A percentile compares a stretch with the other conserved stretches of the same genome.
phyloP scores from a whole-genome alignment of 1,140 invertebrate species.

The Gryllus bimaculatus region DNA sequence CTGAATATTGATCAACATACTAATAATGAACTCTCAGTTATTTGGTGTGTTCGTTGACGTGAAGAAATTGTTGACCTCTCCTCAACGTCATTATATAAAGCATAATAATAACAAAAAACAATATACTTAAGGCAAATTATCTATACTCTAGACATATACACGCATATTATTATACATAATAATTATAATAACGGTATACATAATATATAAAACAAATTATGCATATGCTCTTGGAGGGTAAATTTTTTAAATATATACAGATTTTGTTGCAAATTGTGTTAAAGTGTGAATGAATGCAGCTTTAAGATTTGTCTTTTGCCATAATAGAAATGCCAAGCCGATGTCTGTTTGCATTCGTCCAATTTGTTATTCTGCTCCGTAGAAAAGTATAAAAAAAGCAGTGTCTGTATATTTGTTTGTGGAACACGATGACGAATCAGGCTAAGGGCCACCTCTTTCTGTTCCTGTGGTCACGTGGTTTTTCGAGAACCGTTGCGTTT shows the following conservation, averaged over 20 bases:
- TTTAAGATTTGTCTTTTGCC: constrained; percentile 6
- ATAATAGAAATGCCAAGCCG: constrained; percentile 4
- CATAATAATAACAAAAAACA: constrained; percentile 6
- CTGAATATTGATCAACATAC: constrained; percentile 5
- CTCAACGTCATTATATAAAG: constrained; percentile 1
- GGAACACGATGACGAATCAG: too few species aligned
- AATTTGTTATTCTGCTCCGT: not conserved
- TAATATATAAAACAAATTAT: constrained; percentile 11
- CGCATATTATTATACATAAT: constrained; percentile 13
- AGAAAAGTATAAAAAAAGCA: not conserved
- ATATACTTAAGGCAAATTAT: constrained; percentile 10
- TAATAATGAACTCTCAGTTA: constrained; percentile 5
- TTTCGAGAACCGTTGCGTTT: too few species aligned
- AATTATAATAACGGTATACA: constrained; percentile 6
- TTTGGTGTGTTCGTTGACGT: constrained; percentile 3
- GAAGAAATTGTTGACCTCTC: constrained; percentile 4
- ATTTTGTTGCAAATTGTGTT: constrained; percentile 6
- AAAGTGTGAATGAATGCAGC: constrained; percentile 6
- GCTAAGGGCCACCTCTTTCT: too few species aligned
- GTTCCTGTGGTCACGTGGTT: too few species aligned
- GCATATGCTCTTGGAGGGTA: constrained; percentile 8
- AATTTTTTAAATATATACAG: not conserved
- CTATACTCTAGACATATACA: constrained; percentile 16
- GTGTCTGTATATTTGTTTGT: not conserved
- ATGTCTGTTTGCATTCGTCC: constrained; percentile 3